A percentile compares a stretch with the other conserved stretches of the same genome.
Evolutionary conservation across 2,888 invertebrate genomes (phyloP).

Genomic region (Drosophila merina): DNA sequence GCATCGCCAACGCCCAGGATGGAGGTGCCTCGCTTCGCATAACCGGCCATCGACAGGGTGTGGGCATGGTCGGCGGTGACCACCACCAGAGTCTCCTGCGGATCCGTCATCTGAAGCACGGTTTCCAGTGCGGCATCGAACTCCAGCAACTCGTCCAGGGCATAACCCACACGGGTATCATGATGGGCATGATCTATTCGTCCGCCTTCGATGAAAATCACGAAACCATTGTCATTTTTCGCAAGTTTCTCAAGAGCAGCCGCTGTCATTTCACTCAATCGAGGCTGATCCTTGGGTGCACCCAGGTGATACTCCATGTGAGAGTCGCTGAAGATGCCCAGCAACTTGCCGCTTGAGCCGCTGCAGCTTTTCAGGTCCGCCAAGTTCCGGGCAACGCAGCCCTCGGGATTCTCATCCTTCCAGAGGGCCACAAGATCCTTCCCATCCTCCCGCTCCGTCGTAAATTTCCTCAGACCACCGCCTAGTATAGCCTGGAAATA

Average conservation of each 20-base stretch:
- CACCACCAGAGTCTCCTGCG: slow-evolving; percentile 90
- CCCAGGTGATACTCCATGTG: slow-evolving; percentile 86
- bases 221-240: slow-evolving; percentile 86
- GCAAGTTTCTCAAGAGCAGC: slow-evolving; percentile 87
- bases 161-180: slow-evolving; percentile 87
- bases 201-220: slow-evolving; percentile 87
- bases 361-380: slow-evolving; percentile 85
- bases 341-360: slow-evolving; percentile 76
- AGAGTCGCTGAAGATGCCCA: slow-evolving; percentile 84
- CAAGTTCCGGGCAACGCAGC: slow-evolving; percentile 86
- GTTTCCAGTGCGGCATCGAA: slow-evolving; percentile 88
- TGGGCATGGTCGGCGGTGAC: slow-evolving; percentile 92
- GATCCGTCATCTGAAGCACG: slow-evolving; percentile 86
- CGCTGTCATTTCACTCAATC: slow-evolving; percentile 88
- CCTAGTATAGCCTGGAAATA: slow-evolving; percentile 85
- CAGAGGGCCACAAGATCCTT: slow-evolving; percentile 77
- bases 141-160: slow-evolving; percentile 91
- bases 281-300: slow-evolving; percentile 85
- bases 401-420: slow-evolving; percentile 85
- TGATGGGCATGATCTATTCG: slow-evolving; percentile 92
- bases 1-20: slow-evolving; percentile 84
- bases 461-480: slow-evolving; percentile 89
- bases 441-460: slow-evolving; percentile 82
- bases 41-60: slow-evolving; percentile 90
- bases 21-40: slow-evolving; percentile 86